These are phyloP conservation scores for Emydocephalus ijimae DNA, from an alignment of 2,113 vertebrate genomes.

Conservation along the genomic window DNA sequence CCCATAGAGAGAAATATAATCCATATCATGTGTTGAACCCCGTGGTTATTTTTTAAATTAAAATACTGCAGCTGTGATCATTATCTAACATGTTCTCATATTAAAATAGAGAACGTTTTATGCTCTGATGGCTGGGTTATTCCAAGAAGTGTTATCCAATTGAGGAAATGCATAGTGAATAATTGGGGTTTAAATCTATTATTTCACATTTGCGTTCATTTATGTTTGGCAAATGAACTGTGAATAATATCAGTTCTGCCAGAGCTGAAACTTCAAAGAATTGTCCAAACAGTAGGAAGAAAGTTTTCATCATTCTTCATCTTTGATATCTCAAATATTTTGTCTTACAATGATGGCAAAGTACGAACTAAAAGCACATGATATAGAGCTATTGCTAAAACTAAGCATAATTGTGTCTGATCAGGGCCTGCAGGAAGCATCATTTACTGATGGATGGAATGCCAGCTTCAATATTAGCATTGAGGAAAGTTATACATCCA, in stretches of 20 bases:
- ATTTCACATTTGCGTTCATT: background rate
- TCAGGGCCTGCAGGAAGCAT: background rate
- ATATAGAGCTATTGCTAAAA: background rate
- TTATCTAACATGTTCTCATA: background rate
- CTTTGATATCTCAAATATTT: background rate
- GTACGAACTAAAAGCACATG: background rate
- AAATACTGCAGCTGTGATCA: background rate
- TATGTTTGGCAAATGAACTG: background rate
- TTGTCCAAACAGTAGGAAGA: background rate
- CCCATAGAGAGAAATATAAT: background rate
- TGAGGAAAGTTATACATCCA: background rate
- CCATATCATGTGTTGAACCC: background rate
- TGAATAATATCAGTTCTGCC: background rate
- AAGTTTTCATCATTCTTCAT: background rate
- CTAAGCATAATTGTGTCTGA: background rate
- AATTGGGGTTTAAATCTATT: background rate
- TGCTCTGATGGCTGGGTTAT: background rate
- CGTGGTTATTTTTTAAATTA: background rate
- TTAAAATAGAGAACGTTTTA: conserved; percentile 1
- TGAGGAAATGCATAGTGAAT: background rate
- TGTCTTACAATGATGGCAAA: background rate
- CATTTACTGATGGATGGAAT: background rate
- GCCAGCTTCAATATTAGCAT: background rate
- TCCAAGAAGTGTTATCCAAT: background rate
- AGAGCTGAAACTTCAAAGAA: background rate